Conservation (phyloP, 1,140 invertebrate species). For the Glossosoma conforme region DNA sequence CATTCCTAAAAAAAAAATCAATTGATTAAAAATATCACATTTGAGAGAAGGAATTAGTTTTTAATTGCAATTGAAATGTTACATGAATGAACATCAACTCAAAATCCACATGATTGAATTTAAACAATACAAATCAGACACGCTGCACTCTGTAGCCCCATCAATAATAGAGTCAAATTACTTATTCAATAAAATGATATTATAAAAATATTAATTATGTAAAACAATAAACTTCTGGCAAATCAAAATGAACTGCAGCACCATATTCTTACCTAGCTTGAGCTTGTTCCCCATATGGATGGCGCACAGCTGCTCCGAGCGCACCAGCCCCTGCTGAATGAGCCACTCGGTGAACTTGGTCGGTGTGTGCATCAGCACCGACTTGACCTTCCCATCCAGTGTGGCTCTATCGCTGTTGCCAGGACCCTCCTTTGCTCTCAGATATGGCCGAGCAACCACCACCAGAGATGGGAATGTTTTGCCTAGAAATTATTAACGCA, state of each 20-base stretch:
- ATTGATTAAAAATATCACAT: conserved; percentile 5
- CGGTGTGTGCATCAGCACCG: conserved; percentile 68
- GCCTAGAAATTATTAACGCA: conserved; percentile 45
- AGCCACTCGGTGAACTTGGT: conserved; percentile 85
- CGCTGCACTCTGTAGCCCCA: no score
- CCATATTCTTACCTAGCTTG: conserved; percentile 56
- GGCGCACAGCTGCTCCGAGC: conserved; percentile 70
- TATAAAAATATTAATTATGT: no score
- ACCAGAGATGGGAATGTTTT: conserved; percentile 81
- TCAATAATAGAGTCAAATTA: no score
- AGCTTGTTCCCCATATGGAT: conserved; percentile 61
- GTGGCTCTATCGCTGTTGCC: conserved; percentile 49
- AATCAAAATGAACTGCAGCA: not conserved
- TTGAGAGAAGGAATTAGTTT: conserved; percentile 14
- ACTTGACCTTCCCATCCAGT: conserved; percentile 71
- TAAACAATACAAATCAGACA: no score
- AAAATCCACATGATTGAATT: no score
- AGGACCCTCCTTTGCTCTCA: conserved; percentile 60
- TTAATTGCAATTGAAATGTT: not conserved
- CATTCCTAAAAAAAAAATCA: conserved; percentile 54
- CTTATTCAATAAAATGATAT: no score
- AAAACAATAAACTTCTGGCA: no score
- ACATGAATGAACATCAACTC: not conserved
- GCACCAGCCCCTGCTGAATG: conserved; percentile 74
- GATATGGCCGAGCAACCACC: conserved; percentile 71